These are phyloP conservation scores for Porites lobata DNA, from an alignment of 92 coral and sea anemone genomes.

Conservation along the genomic window DNA sequence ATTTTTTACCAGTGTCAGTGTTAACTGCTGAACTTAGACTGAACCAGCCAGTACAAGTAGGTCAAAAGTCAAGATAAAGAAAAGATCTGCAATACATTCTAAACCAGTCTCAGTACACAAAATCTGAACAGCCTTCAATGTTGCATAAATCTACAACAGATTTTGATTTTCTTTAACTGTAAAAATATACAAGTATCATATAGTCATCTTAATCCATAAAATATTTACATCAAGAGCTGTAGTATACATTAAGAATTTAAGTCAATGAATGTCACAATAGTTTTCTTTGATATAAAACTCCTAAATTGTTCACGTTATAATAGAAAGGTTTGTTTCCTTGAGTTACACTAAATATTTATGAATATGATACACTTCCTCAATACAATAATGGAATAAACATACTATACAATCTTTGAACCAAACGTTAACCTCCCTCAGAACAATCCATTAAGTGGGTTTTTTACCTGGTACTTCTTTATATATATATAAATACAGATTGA, in stretches of 20 bases:
- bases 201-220: slow-evolving; percentile 60
- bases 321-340: slow-evolving; percentile 30
- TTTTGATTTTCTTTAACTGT: slow-evolving; percentile 40
- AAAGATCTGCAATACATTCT: neutral
- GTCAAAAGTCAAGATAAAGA: neutral
- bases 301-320: slow-evolving; percentile 23
- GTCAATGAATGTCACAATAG: slow-evolving; percentile 34
- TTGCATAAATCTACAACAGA: slow-evolving; percentile 54
- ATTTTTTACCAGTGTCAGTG: neutral
- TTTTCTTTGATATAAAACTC: slow-evolving; percentile 48
- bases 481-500: slow-evolving; percentile 6
- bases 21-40: slow-evolving; percentile 9
- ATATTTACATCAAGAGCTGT: slow-evolving; percentile 49
- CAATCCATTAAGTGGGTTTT: neutral
- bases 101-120: slow-evolving; percentile 36
- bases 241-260: slow-evolving; percentile 59
- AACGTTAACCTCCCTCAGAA: neutral
- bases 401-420: slow-evolving; percentile 37
- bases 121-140: slow-evolving; percentile 17
- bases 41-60: slow-evolving; percentile 42
- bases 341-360: slow-evolving; percentile 46
- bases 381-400: slow-evolving; percentile 15
- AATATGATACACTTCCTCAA: slow-evolving; percentile 41
- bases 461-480: neutral
- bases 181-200: slow-evolving; percentile 65